A percentile compares a stretch with the other conserved stretches of the same genome.
Evolutionary conservation across 2,113 vertebrate genomes (phyloP).

Genomic region (Centropus unirufus): DNA sequence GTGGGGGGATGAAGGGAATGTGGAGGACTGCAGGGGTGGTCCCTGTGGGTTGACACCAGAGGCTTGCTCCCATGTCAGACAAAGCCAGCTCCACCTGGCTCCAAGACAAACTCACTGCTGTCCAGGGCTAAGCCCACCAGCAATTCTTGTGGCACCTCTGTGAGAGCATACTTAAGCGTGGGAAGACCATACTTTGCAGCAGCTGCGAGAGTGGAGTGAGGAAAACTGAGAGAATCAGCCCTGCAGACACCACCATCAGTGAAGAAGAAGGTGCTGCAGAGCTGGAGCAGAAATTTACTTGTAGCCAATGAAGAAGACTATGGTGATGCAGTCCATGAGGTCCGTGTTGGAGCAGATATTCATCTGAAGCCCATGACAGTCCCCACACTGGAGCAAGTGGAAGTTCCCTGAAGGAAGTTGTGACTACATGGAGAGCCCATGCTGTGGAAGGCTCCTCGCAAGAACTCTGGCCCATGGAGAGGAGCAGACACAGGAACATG

Average conservation of each 20-base stretch:
- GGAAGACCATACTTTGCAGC: background rate
- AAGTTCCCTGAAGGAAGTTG: background rate
- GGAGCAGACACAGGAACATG: background rate
- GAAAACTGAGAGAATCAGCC: background rate
- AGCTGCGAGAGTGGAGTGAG: background rate
- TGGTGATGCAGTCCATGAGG: background rate
- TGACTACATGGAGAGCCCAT: fast-evolving
- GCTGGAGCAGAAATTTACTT: background rate
- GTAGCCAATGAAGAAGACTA: background rate
- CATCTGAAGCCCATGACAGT: background rate
- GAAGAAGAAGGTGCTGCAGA: background rate
- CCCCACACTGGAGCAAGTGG: background rate
- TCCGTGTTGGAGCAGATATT: too few species aligned
- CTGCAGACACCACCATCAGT: background rate
- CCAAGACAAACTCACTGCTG: fast-evolving
- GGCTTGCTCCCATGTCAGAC: background rate
- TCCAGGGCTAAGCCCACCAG: background rate
- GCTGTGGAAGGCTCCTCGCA: background rate
- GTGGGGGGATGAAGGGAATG: too few species aligned
- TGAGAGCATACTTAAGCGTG: background rate
- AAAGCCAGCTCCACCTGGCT: background rate
- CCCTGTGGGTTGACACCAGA: background rate
- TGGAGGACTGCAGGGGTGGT: background rate
- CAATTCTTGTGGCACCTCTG: background rate
- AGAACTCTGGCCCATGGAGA: background rate